Base-by-base conservation (phyloP, 2,113 vertebrate genomes). In the Dipodomys spectabilis region DNA sequence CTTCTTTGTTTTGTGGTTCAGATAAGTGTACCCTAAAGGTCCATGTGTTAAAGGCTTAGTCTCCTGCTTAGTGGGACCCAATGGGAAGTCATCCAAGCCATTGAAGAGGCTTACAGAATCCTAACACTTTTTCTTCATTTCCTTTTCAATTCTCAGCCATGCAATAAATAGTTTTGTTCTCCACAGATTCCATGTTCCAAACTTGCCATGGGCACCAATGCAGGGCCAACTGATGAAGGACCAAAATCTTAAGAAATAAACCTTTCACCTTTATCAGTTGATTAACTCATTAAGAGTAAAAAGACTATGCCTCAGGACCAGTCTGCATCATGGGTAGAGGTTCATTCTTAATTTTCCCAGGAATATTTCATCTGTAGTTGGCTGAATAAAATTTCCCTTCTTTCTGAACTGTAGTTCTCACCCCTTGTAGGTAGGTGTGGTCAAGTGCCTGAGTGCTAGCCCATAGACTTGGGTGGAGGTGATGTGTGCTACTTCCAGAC, bases 401-500 rank as follows among this genome's bases (percentile, higher is more conserved):
- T 83, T 80, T n/a, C n/a, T 77, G 44, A 71, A 86, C 75, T 85
- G 71, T 22, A 85, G 32, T 88, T 92, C 23, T 65, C 71, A 79
- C 88, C 62, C 74, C 23, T 87, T 75, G 82, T 53, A 64, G 89
- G 49, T 88, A n/a, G 19, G 64, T n/a, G 30, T n/a, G 30, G 80
- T 23, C 71, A 53, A 22, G 5, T 67, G 10, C 39, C 82, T 65
- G 69, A 74, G 13, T 64, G 78, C 65, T 82, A 84, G 53, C n/a
- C 53, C 86, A 73, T 10, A 57, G 45, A 68, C 27, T 13, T 45
- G 85, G 45, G 18, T 69, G 69, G 65, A 90, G 68, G n/a, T 28
- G 45, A 80, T 35, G 20, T 13, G 57, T 0, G 4, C n/a, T 62
- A 28, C 28, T 88, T 92, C 53, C 67, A 86, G 82, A 32, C 35